Evolutionary conservation across 1,140 invertebrate species (phyloP).

Genomic region (Bilobella aurantiaca): DNA sequence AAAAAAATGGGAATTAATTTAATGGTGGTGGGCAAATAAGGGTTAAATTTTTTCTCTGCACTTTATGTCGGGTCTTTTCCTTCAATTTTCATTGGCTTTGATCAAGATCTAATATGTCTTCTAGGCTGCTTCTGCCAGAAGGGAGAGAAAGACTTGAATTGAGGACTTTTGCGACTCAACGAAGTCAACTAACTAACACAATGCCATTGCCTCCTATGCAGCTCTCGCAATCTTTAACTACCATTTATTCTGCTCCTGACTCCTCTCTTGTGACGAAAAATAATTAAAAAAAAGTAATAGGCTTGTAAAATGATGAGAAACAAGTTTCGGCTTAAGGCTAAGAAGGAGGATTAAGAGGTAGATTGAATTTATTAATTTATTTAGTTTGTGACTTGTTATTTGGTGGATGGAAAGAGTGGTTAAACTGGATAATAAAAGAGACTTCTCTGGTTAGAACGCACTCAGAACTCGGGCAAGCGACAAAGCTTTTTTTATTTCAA

Average conservation of each 20-base stretch:
- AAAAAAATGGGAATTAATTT: too few species aligned
- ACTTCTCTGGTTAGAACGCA: background rate
- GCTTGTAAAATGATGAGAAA: too few species aligned
- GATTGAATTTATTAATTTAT: background rate
- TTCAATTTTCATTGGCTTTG: background rate
- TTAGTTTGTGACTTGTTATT: background rate
- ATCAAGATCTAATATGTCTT: background rate
- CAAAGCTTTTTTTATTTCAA: background rate
- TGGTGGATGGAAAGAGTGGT: background rate
- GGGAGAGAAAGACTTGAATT: conserved; percentile 4
- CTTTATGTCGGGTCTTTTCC: too few species aligned
- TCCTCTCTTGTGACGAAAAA: too few species aligned
- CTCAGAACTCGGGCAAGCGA: background rate
- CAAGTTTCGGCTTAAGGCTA: too few species aligned
- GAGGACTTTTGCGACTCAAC: background rate
- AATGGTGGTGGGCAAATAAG: too few species aligned
- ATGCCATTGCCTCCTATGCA: background rate
- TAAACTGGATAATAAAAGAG: background rate
- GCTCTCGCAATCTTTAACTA: background rate
- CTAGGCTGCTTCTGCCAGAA: conserved; percentile 4
- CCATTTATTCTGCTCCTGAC: background rate
- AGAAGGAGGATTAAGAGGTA: too few species aligned
- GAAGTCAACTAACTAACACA: background rate
- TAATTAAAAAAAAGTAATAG: too few species aligned
- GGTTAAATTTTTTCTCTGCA: too few species aligned